A percentile compares a stretch with the other conserved stretches of the same genome.
phyloP scores from a whole-genome alignment of 2,113 vertebrate species.

The Menura novaehollandiae region DNA sequence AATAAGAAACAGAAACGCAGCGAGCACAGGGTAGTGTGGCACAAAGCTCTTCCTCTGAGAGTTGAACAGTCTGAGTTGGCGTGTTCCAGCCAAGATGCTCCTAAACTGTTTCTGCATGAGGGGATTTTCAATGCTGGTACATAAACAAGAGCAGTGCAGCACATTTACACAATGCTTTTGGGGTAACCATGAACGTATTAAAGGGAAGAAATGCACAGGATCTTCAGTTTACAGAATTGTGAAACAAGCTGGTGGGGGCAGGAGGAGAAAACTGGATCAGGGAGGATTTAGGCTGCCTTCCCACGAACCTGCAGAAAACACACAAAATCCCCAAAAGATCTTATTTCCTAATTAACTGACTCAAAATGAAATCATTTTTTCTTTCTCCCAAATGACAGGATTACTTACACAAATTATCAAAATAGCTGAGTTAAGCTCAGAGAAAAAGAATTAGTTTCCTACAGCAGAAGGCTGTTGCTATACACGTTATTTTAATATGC shows the following conservation, averaged over 20 bases:
- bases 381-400: slow-evolving; percentile 63
- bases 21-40: neutral
- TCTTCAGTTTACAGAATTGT: neutral
- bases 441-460: slow-evolving; percentile 55
- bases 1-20: neutral
- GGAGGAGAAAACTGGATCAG: neutral
- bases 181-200: neutral
- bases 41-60: neutral
- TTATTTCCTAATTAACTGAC: slow-evolving; percentile 62
- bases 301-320: slow-evolving; percentile 33
- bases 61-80: neutral
- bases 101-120: neutral
- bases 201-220: neutral
- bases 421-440: slow-evolving; percentile 56
- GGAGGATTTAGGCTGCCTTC: slow-evolving; percentile 21
- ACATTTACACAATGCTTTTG: neutral
- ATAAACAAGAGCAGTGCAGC: neutral
- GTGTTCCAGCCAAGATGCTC: neutral
- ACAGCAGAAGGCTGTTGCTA: slow-evolving; percentile 56
- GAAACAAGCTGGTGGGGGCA: neutral
- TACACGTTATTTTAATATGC: slow-evolving; percentile 59
- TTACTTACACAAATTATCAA: slow-evolving; percentile 64
- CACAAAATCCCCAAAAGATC: slow-evolving; percentile 51
- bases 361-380: slow-evolving; percentile 61
- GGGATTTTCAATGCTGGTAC: neutral